Base-by-base conservation (phyloP, 92 coral and sea anemone species). In the Palythoa grandis region DNA sequence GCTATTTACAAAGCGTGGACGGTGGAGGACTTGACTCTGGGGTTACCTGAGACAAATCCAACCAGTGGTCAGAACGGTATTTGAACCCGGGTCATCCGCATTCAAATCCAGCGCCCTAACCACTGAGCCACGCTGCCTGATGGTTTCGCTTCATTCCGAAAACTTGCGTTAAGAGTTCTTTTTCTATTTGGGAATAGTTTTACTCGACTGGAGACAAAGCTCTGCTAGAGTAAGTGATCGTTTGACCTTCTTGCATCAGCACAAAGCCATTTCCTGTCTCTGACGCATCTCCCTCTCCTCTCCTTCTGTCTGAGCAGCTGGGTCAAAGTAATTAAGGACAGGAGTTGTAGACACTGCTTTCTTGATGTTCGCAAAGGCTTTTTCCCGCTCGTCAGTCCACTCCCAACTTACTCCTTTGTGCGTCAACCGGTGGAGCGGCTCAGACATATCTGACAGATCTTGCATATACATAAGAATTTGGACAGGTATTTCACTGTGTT, bases 401-500 rank as follows among this genome's bases (percentile, higher is more conserved):
- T 38, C 65, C 80, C 78, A 89, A n/a, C 29, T 66, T 16, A 79
- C 85, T 25, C 82, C 87, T 72, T 79, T 89, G 86, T 86, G 89
- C 12, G 93, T 92, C 74, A 92, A 56, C 8, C 89, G 68, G 50
- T 85, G 52, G 56, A 90, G 65, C 48, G 93, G 91, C 52, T 89
- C 91, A 69, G 74, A 83, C 82, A 83, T 82, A 70, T 50, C 60
- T 12, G 92, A 92, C 14, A 83, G 89, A 72, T 86, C 86, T 52
- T 43, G 24, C 35, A 29, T 29, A 29, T 29, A 29, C 1, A 29
- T 1, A 86, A 85, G 63, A 86, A 76, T 78, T 89, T 92, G 5
- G 91, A 72, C 20, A 92, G 82, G 76, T 90, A 92, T 75, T 92
- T 92, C 48, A 84, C 89, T 87, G 90, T 65, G 25, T 92, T 92